These are phyloP conservation scores for Phaetusa simplex DNA, from an alignment of 2,113 vertebrate genomes.

Conservation along the genomic window DNA sequence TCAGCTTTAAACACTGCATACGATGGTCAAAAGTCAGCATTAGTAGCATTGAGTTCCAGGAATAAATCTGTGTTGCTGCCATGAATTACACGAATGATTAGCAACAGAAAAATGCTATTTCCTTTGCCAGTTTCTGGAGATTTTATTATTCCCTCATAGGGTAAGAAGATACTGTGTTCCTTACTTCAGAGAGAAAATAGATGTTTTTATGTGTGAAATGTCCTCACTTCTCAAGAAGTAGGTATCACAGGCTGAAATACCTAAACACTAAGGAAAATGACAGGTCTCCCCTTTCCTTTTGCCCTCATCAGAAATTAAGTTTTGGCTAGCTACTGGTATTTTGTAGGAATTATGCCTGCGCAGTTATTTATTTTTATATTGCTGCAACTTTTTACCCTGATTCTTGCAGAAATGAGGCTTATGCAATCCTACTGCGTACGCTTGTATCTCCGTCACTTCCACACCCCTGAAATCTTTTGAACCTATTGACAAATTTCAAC, in stretches of 20 bases:
- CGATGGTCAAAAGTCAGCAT: neutral
- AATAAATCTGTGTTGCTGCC: neutral
- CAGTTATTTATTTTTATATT: slow-evolving; percentile 49
- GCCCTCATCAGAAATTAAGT: neutral
- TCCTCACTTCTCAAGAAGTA: neutral
- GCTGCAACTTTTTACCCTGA: slow-evolving; percentile 26
- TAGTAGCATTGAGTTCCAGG: neutral
- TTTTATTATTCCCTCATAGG: neutral
- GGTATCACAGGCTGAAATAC: neutral
- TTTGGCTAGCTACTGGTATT: neutral
- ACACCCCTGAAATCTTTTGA: slow-evolving; percentile 26
- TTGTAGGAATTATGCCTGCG: slow-evolving; percentile 18
- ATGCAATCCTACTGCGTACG: neutral
- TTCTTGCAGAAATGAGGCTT: slow-evolving; percentile 33
- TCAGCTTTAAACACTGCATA: neutral
- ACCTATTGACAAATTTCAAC: slow-evolving; percentile 37
- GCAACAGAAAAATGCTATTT: neutral
- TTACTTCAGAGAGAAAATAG: neutral
- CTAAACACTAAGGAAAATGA: neutral
- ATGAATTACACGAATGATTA: neutral
- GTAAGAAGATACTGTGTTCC: neutral
- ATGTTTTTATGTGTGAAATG: neutral
- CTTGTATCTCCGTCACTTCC: slow-evolving; percentile 20
- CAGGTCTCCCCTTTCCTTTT: neutral
- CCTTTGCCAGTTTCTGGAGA: neutral